Evolutionary conservation across 2,888 invertebrate genomes (phyloP).

Genomic region (Lissonota sp.): DNA sequence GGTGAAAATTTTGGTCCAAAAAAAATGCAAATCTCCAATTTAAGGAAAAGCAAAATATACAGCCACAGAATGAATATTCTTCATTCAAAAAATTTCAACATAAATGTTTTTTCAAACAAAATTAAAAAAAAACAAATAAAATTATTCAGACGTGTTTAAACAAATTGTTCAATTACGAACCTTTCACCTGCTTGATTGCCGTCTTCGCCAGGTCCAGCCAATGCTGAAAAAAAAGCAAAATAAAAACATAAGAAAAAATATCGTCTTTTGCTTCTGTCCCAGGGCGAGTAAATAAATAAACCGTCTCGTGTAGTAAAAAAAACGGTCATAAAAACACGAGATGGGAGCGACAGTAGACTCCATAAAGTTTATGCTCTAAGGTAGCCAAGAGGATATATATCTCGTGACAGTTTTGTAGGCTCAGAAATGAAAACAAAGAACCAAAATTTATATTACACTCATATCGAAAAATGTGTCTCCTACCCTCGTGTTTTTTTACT

Average conservation of each 20-base stretch:
- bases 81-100: too few species aligned
- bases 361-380: slow-evolving; percentile 47
- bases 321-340: slow-evolving; percentile 33
- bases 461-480: too few species aligned
- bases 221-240: slow-evolving; percentile 89
- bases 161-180: slow-evolving; percentile 83
- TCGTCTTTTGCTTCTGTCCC: neutral
- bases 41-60: too few species aligned
- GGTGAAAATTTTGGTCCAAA: too few species aligned
- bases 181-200: slow-evolving; percentile 96
- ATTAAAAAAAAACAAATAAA: neutral
- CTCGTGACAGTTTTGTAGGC: neutral
- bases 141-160: slow-evolving; percentile 1
- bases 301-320: neutral
- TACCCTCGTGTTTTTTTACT: too few species aligned
- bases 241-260: neutral
- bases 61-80: too few species aligned
- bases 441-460: too few species aligned
- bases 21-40: too few species aligned
- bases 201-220: slow-evolving; percentile 97
- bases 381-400: slow-evolving; percentile 3
- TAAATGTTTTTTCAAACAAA: neutral
- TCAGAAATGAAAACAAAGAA: slow-evolving; percentile 15
- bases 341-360: slow-evolving; percentile 29
- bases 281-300: neutral